Conservation (phyloP, 2,113 vertebrate genomes). For the Vulpes vulpes region DNA sequence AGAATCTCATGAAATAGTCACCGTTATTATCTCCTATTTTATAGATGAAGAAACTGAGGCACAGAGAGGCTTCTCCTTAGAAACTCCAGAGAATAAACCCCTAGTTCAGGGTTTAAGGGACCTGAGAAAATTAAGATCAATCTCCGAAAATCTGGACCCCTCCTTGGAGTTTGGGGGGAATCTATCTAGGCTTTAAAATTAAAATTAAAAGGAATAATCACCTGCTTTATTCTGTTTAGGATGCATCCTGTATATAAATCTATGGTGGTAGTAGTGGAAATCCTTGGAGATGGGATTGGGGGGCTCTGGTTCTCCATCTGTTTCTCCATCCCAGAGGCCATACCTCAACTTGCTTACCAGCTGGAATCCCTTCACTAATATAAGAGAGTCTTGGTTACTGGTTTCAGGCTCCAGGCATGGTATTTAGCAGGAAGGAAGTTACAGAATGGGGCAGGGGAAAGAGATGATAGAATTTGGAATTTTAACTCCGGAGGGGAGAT, state of each 20-base stretch:
- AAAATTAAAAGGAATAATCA: slow-evolving; percentile 11
- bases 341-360: not conserved
- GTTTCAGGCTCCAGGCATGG: not conserved
- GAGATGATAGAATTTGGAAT: not conserved
- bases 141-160: not conserved
- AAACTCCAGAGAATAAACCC: not conserved
- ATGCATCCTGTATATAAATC: not conserved
- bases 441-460: not conserved
- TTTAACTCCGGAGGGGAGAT: slow-evolving; percentile 30
- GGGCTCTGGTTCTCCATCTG: not conserved
- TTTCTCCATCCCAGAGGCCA: not conserved
- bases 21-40: not conserved
- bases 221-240: not conserved
- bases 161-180: not conserved
- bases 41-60: not conserved
- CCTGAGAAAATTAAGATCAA: not conserved
- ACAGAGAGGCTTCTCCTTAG: not conserved
- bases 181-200: not conserved
- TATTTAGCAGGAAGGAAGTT: not conserved
- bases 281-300: not conserved
- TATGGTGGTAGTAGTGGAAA: not conserved
- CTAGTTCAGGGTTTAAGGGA: not conserved
- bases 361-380: not conserved
- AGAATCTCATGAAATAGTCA: not conserved
- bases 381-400: not conserved